phyloP scores from a whole-genome alignment of 2,888 invertebrate species.

The Nymphalis polychloros region DNA sequence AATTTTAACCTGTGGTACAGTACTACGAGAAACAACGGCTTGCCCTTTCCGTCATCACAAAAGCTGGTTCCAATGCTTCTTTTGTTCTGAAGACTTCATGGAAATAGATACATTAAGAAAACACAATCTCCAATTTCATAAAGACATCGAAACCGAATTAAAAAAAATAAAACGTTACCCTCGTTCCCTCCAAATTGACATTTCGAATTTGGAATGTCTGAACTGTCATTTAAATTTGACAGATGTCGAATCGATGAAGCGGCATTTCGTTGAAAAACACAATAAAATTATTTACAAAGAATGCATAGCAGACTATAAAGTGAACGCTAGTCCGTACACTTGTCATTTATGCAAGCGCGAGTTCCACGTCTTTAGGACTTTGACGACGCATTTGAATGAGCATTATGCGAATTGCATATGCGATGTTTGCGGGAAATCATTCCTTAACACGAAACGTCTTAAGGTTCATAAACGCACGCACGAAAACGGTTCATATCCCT shows the following conservation, averaged over 20 bases:
- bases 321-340: conserved; percentile 58
- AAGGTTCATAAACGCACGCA: conserved; percentile 77
- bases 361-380: conserved; percentile 67
- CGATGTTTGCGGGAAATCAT: conserved; percentile 76
- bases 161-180: conserved; percentile 68
- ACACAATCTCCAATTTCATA: conserved; percentile 54
- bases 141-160: conserved; percentile 55
- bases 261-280: conserved; percentile 60
- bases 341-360: conserved; percentile 64
- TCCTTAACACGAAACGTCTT: conserved; percentile 71
- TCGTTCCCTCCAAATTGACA: conserved; percentile 68
- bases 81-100: conserved; percentile 66
- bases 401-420: conserved; percentile 78
- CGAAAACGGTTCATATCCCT: conserved; percentile 67
- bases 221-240: conserved; percentile 57
- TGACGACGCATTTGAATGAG: conserved; percentile 73
- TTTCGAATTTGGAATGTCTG: conserved; percentile 65
- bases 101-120: conserved; percentile 56
- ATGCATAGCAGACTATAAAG: conserved; percentile 71
- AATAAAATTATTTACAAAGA: conserved; percentile 64
- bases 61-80: conserved; percentile 75
- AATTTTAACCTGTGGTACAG: conserved; percentile 58
- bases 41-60: conserved; percentile 71
- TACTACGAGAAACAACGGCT: conserved; percentile 65
- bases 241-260: conserved; percentile 57